Percentiles rank a stretch among this genome's conserved stretches.
phyloP scores from a whole-genome alignment of 2,888 invertebrate species.

The Dendrolimus pini region DNA sequence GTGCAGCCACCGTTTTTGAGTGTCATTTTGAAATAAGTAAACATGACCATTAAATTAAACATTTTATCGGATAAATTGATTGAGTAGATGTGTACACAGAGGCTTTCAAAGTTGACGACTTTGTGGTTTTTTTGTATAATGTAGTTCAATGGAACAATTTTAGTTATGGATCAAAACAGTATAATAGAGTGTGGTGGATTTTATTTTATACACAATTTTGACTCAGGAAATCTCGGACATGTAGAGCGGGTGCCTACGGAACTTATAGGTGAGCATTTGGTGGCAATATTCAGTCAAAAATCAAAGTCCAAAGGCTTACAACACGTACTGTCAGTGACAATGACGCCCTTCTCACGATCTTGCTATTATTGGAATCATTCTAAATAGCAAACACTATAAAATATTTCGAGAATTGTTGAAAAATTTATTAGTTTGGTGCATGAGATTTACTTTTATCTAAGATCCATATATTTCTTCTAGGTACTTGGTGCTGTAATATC shows the following conservation, averaged over 20 bases:
- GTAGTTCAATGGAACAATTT: constrained; percentile 50
- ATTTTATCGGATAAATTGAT: constrained; percentile 52
- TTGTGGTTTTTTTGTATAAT: constrained; percentile 59
- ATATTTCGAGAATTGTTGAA: neutral
- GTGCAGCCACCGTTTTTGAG: constrained; percentile 62
- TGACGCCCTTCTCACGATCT: constrained; percentile 26
- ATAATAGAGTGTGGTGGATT: constrained; percentile 83
- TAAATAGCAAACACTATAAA: neutral
- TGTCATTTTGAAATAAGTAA: constrained; percentile 63
- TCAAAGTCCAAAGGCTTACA: constrained; percentile 8
- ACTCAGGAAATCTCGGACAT: constrained; percentile 91
- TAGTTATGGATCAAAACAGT: constrained; percentile 67
- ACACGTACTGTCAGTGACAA: constrained; percentile 27
- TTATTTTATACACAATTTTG: constrained; percentile 90
- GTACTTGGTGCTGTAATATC: too few relatives aligned
- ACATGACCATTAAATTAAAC: constrained; percentile 53
- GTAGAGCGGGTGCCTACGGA: constrained; percentile 84
- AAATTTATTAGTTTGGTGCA: too few relatives aligned
- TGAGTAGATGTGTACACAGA: constrained; percentile 46
- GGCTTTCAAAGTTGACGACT: constrained; percentile 39
- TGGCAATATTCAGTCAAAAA: constrained; percentile 29
- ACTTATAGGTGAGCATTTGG: constrained; percentile 59
- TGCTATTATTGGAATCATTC: constrained; percentile 8
- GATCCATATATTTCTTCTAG: too few relatives aligned
- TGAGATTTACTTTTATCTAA: too few relatives aligned